These are phyloP conservation scores for Panagrolaimus sp. DNA, from an alignment of 1,140 invertebrate genomes.

Conservation along the genomic window DNA sequence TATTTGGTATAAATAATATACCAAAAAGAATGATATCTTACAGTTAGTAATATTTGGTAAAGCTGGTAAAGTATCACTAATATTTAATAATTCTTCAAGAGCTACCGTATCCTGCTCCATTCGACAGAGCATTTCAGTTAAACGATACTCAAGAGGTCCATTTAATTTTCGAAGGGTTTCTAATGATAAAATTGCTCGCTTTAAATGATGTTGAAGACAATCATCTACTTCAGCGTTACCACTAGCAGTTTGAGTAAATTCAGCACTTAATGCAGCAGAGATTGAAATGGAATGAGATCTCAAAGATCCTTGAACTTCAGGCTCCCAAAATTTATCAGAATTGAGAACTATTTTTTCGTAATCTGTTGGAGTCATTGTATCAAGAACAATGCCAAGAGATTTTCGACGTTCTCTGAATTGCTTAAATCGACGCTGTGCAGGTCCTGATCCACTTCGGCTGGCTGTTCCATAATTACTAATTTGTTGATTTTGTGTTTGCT, in stretches of 20 bases:
- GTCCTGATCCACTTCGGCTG: slow-evolving; percentile 12
- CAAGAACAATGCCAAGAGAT: slow-evolving; percentile 34
- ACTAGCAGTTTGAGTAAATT: slow-evolving; percentile 24
- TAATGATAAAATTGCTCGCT: slow-evolving; percentile 19
- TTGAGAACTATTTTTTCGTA: slow-evolving; percentile 11
- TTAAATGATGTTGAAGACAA: slow-evolving; percentile 38
- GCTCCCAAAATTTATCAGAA: slow-evolving; percentile 6
- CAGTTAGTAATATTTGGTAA: slow-evolving; percentile 29
- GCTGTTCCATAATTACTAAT: not conserved
- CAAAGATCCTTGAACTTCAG: not conserved
- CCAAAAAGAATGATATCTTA: slow-evolving; percentile 17
- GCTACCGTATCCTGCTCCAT: slow-evolving; percentile 42
- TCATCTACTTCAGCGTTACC: slow-evolving; percentile 38
- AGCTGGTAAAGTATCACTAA: slow-evolving; percentile 24
- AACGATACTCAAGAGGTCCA: slow-evolving; percentile 38
- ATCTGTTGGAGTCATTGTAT: slow-evolving; percentile 15
- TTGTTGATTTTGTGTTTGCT: not conserved
- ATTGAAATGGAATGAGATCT: not conserved
- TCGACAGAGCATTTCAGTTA: slow-evolving; percentile 34
- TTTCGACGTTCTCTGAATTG: slow-evolving; percentile 42
- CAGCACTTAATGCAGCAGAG: not conserved
- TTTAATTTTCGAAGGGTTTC: slow-evolving; percentile 29
- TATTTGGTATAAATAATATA: not conserved
- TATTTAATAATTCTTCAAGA: slow-evolving; percentile 34
- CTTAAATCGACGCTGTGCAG: slow-evolving; percentile 34